A percentile compares a stretch with the other conserved stretches of the same genome.
Evolutionary conservation across 2,113 vertebrate genomes (phyloP).

Genomic region (Macrotus californicus): DNA sequence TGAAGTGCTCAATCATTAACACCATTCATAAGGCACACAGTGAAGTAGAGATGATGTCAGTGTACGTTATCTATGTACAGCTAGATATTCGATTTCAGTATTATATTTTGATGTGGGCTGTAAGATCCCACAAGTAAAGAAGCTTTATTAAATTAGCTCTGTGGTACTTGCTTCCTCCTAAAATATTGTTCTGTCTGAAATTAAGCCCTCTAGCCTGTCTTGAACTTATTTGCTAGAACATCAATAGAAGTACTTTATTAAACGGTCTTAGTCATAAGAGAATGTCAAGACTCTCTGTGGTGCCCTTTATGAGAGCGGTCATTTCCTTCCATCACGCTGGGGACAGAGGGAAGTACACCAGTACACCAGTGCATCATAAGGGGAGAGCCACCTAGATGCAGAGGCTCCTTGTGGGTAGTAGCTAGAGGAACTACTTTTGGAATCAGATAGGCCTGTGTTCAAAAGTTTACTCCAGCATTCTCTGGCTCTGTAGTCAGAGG

Average conservation of each 20-base stretch:
- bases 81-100: neutral
- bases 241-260: slow-evolving; percentile 5
- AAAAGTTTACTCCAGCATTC: neutral
- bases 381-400: neutral
- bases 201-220: slow-evolving; percentile 14
- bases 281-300: neutral
- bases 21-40: neutral
- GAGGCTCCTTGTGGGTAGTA: too few relatives aligned
- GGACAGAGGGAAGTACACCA: neutral
- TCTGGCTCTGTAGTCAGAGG: neutral
- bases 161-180: neutral
- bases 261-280: neutral
- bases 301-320: neutral
- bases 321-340: neutral
- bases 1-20: neutral
- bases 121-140: neutral
- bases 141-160: neutral
- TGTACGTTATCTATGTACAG: neutral
- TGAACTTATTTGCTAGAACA: slow-evolving; percentile 38
- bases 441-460: neutral
- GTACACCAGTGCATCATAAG: fast-evolving
- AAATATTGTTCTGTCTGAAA: slow-evolving; percentile 34
- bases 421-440: neutral
- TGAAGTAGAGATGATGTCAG: neutral
- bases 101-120: neutral